Conservation (phyloP, 2,113 vertebrate genomes). For the Corythaixoides concolor region DNA sequence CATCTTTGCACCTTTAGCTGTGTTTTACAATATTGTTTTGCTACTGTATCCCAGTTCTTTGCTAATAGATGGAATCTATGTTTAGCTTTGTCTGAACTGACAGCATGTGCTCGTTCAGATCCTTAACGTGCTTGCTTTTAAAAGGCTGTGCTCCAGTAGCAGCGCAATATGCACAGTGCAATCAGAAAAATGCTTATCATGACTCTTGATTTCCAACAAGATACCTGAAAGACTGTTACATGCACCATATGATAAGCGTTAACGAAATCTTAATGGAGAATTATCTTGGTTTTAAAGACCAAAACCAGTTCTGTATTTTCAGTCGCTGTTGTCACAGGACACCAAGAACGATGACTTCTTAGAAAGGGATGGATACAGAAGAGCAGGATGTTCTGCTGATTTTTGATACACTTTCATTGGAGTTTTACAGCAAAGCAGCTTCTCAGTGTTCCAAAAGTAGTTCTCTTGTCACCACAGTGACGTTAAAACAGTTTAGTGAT, state of each 20-base stretch:
- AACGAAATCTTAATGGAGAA: background rate
- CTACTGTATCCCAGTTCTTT: background rate
- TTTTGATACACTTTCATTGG: background rate
- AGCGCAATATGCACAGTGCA: background rate
- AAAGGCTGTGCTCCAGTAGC: background rate
- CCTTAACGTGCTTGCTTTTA: background rate
- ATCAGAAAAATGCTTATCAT: background rate
- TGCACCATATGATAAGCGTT: background rate
- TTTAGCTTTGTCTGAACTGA: background rate
- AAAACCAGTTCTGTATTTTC: background rate
- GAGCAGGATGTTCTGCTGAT: background rate
- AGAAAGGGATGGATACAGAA: background rate
- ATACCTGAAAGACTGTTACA: too few relatives aligned
- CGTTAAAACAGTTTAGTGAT: background rate
- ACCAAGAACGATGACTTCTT: background rate
- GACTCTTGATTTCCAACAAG: background rate
- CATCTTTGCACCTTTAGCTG: background rate
- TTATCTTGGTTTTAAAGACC: background rate
- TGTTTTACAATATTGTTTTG: background rate
- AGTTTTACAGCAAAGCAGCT: background rate
- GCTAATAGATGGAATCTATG: too few relatives aligned
- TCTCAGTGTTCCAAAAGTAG: background rate
- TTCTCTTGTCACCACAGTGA: background rate
- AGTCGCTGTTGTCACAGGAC: background rate
- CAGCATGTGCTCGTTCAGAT: background rate